Evolutionary conservation across 2,797 vertebrate genomes (phyloP), one percentile per base, ranked within the genome.

Genomic region (Philypnodon macrostomus): DNA sequence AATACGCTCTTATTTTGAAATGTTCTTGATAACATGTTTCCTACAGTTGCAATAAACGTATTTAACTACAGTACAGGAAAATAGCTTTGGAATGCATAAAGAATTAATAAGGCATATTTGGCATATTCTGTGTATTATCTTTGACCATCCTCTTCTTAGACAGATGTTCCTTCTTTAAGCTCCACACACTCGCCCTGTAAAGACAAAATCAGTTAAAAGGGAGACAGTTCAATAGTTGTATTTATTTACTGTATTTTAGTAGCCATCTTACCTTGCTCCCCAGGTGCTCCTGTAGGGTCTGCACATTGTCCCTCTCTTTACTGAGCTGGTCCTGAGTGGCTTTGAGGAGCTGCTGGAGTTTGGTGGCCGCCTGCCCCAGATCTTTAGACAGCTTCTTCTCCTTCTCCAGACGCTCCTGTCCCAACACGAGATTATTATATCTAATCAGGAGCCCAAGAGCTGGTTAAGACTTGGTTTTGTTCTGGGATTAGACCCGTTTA

Each of bases 31-130:
- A 79, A 68, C 79, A 88, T 86, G 85, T 83, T 73, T 83, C 75
- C 66, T 86, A 74, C 54, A 74, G 32, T n/a, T n/a, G n/a, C n/a
- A n/a, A n/a, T 51, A 77, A 78, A 79, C 77, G 70, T 64, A 71
- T 86, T 83, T 76, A 83, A 88, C 90, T 94, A 91, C 85, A 89
- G 85, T 89, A 91, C 85, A 84, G 84, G 79, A 83, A 85, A 81
- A 88, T 48, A 11, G 41, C 80, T 91, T 88, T 91, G 92, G 93
- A 95, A 95, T 93, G 92, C 83, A 88, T 87, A 85, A 88, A 83
- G 88, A 77, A 74, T 77, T 88, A 85, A 82, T 95, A 97, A 97
- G 93, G 94, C 94, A 93, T 94, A 92, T 93, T 94, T 92, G 93
- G 92, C 90, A 89, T 23, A 86, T 80, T 88, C 45, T 81, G 74